Evolutionary conservation across 2,888 invertebrate genomes (phyloP), one percentile per base, ranked within the genome.

Genomic region (Rosalia funebris): DNA sequence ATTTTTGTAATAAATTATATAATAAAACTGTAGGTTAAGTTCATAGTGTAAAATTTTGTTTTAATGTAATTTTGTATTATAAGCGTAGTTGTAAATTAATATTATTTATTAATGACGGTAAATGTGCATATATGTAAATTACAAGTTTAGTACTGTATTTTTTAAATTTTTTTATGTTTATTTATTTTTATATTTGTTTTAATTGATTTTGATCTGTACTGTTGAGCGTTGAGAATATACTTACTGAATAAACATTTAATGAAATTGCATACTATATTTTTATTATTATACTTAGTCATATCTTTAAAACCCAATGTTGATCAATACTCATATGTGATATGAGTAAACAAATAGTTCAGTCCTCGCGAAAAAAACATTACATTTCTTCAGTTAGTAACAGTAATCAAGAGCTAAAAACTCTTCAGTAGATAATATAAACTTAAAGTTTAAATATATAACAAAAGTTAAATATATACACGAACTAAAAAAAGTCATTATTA

Each of bases 181-280:
- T 47, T 47, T 47, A 47, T 47, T 47, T 47, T 47, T 47, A 47
- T 47, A 47, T 47, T 17, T 47, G 47, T 47, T 47, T 47, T 34
- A 45, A 45, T n/a, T 16, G 11, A 47, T 0, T 4, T 25, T 31
- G 46, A 47, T 34, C 45, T 45, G 47, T 34, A 47, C 36, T 47
- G 47, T 47, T 47, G 47, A 47, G 34, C 32, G 25, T 36, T 34
- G 47, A 34, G 34, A 47, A 32, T 45, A 45, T 47, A 34, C 11
- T 34, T 47, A 47, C 12, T 34, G 11, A 47, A 47, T 47, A 47
- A 47, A 47, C 10, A 47, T 7, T 34, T 7, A 7, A 11, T 34
- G 34, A 34, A 34, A 34, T 34, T 34, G 10, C n/a, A n/a, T n/a
- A n/a, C n/a, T n/a, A n/a, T n/a, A n/a, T n/a, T n/a, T n/a, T n/a